Base-by-base conservation (phyloP, 2,113 vertebrate species). In the Pan paniscus region DNA sequence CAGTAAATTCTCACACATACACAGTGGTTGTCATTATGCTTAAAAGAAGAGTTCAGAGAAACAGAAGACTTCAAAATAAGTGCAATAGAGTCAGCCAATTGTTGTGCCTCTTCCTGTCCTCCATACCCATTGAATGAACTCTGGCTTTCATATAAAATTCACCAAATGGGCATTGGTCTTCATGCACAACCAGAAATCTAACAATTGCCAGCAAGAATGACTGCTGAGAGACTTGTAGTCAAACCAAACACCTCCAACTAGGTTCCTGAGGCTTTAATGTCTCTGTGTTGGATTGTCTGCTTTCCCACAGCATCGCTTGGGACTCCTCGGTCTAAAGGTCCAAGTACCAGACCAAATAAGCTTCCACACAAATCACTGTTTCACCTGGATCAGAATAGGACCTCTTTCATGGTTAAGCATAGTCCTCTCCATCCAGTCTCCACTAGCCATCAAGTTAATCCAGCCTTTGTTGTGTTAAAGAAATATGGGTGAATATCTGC, bases 251-350 rank as follows among this genome's bases (percentile, higher is more conserved):
- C 25, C 25, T 40, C 59, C 6, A 6, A 6, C 38, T 18, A 8
- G 25, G 25, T 59, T 80, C 46, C 68, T 67, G 18, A 88, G 46
- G 32, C 2, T 50, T 46, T 38, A 35, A n/a, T 18, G 6, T 25
- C 72, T 79, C 1, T 0, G 3, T 11, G 4, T 16, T 30, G 10
- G 27, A 32, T 7, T 1, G 0, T 70, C 50, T 9, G 4, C 14
- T 14, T 16, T 35, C 43, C 5, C 17, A 23, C 0, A 0, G 67
- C 32, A 59, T 57, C n/a, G 14, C 11, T 30, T 32, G 32, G 23
- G 72, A 16, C 4, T 27, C 25, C 14, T 6, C 3, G 18, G 38
- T 8, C 5, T 64, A 68, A 68, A 25, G 76, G 48, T 52, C 17
- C 20, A 48, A 75, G 38, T 5, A 75, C 6, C 43, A 30, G 38